These are phyloP conservation scores for Phyllotis vaccarum DNA, from an alignment of 2,797 vertebrate genomes.

Conservation along the genomic window DNA sequence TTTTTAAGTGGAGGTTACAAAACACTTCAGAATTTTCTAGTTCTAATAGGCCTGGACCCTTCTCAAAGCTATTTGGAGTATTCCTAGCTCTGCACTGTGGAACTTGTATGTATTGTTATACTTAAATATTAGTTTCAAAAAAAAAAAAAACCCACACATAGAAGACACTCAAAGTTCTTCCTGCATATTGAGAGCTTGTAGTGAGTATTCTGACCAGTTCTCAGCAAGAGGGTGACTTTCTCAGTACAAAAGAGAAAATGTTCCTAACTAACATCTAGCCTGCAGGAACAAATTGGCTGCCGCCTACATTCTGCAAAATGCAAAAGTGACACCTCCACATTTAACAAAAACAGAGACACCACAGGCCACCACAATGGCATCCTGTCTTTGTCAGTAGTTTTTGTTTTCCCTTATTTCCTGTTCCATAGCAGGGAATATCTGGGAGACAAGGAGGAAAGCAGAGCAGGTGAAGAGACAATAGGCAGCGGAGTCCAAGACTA, in stretches of 20 bases:
- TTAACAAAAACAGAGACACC: neutral
- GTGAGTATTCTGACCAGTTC: neutral
- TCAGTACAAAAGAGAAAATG: neutral
- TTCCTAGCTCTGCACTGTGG: neutral
- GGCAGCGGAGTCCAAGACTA: neutral
- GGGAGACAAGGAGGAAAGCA: neutral
- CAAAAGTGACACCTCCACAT: neutral
- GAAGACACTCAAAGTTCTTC: neutral
- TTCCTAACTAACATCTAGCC: neutral
- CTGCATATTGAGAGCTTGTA: neutral
- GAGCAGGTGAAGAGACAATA: neutral
- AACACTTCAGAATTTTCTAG: neutral
- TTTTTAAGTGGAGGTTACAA: neutral
- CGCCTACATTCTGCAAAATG: neutral
- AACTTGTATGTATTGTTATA: neutral
- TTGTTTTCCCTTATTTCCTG: neutral
- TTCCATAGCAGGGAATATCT: neutral
- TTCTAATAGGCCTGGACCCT: neutral
- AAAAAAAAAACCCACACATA: conserved; percentile 21
- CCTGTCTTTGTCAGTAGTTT: neutral
- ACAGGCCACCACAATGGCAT: neutral
- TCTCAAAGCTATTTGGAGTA: neutral
- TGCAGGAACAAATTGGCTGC: conserved; percentile 25
- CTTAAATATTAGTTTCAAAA: conserved; percentile 9
- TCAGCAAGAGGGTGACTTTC: neutral